Evolutionary conservation across 1,140 invertebrate species (phyloP).

Genomic region (Drosophila punjabiensis): DNA sequence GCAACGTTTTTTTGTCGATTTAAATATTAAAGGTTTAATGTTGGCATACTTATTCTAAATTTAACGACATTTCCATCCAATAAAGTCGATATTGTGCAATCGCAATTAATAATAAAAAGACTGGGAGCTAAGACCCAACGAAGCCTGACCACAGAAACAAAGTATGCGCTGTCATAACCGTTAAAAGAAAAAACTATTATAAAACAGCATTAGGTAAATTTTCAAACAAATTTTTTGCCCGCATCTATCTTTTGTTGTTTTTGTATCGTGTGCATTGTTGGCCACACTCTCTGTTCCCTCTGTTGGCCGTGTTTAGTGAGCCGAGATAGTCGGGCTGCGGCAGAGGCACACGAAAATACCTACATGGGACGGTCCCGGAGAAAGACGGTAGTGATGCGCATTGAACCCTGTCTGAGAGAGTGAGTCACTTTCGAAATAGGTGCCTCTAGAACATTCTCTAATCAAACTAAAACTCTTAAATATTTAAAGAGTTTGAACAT

Average conservation of each 20-base stretch:
- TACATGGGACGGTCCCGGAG: neutral
- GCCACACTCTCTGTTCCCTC: slow-evolving; percentile 40
- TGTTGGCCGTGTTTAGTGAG: slow-evolving; percentile 54
- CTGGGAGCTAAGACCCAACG: slow-evolving; percentile 37
- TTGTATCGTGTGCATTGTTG: slow-evolving; percentile 50
- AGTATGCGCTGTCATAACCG: slow-evolving; percentile 58
- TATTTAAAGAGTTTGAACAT: neutral
- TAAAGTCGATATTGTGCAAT: slow-evolving; percentile 31
- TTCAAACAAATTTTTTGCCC: slow-evolving; percentile 54
- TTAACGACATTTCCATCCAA: neutral
- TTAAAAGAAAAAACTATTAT: slow-evolving; percentile 72
- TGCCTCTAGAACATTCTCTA: neutral
- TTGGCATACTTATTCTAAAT: too few species aligned
- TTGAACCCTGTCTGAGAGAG: neutral
- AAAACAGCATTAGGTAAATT: slow-evolving; percentile 75
- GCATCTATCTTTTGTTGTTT: slow-evolving; percentile 24
- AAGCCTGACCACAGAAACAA: slow-evolving; percentile 55
- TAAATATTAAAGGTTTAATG: neutral
- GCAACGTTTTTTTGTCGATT: fast-evolving
- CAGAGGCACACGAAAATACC: neutral
- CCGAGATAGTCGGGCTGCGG: slow-evolving; percentile 11
- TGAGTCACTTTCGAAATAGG: neutral
- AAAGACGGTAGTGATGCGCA: slow-evolving; percentile 21
- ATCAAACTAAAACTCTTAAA: neutral
- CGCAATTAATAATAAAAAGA: slow-evolving; percentile 55